Conservation (phyloP, 2,797 vertebrate genomes). For the Natrix natrix region DNA sequence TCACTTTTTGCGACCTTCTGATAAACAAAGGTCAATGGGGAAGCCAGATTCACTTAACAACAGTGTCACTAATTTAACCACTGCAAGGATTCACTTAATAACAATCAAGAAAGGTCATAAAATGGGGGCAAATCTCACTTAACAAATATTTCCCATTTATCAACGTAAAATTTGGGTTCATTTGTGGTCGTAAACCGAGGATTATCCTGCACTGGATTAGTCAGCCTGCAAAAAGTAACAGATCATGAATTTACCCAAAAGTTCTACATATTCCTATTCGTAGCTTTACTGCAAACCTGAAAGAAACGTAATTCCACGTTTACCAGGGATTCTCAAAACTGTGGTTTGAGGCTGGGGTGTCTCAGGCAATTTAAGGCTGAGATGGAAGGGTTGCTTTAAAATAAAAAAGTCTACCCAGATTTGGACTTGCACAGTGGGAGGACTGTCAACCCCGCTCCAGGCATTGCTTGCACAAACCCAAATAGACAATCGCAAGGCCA, state of each 20-base stretch:
- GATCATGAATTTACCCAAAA: not conserved
- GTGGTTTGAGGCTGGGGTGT: not conserved
- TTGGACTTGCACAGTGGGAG: not conserved
- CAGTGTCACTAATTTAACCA: not conserved
- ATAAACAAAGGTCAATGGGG: too few relatives aligned
- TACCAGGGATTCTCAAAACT: not conserved
- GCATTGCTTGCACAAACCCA: not conserved
- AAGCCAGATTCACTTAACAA: too few relatives aligned
- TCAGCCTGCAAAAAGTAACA: not conserved
- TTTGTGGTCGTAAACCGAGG: not conserved
- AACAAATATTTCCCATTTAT: not conserved
- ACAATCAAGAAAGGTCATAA: not conserved
- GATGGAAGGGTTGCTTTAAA: not conserved
- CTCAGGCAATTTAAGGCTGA: not conserved
- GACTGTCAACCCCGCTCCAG: not conserved
- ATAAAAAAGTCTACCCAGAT: not conserved
- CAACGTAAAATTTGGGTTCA: not conserved
- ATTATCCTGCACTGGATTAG: not conserved
- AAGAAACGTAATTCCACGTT: not conserved
- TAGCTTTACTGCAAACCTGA: not conserved
- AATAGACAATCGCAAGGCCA: not conserved
- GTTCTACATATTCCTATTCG: not conserved
- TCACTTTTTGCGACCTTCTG: too few relatives aligned
- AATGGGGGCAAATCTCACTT: not conserved
- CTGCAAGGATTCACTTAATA: not conserved